Percentiles rank a stretch among this genome's conserved stretches.
Evolutionary conservation across 2,888 invertebrate genomes (phyloP).

Genomic region (Rhingia campestris): DNA sequence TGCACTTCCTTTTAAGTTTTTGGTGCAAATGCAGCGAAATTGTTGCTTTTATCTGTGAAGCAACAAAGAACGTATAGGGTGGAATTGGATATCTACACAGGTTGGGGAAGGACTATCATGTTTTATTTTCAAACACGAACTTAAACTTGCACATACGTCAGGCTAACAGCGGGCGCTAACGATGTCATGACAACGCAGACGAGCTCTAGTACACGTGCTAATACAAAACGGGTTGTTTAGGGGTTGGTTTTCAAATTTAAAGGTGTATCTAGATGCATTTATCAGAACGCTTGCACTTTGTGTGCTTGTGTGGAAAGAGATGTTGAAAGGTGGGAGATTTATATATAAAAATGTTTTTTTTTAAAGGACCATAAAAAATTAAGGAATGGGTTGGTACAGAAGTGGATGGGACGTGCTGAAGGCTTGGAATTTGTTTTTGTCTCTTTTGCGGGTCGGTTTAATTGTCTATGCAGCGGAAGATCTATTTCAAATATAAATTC

Average conservation of each 20-base stretch:
- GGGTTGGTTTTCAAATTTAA: slow-evolving; percentile 74
- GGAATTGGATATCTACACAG: slow-evolving; percentile 13
- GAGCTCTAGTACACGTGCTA: slow-evolving; percentile 68
- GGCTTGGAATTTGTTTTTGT: not conserved
- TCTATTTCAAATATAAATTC: slow-evolving; percentile 25
- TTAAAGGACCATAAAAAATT: not conserved
- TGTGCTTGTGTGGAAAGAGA: slow-evolving; percentile 23
- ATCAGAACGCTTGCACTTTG: slow-evolving; percentile 58
- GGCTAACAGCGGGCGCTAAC: slow-evolving; percentile 74
- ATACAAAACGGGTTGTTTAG: slow-evolving; percentile 68
- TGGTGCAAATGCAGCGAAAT: slow-evolving; percentile 70
- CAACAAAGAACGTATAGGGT: slow-evolving; percentile 36
- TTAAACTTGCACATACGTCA: slow-evolving; percentile 74
- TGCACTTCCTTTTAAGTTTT: slow-evolving; percentile 71
- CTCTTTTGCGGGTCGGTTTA: not conserved
- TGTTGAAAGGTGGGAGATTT: slow-evolving; percentile 64
- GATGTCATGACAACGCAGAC: slow-evolving; percentile 74
- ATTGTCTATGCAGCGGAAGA: not conserved
- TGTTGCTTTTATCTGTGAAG: slow-evolving; percentile 66
- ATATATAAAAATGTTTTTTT: slow-evolving; percentile 30
- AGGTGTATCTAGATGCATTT: slow-evolving; percentile 74
- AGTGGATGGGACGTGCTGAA: not conserved
- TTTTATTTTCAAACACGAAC: slow-evolving; percentile 72
- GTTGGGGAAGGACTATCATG: slow-evolving; percentile 50
- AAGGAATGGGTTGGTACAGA: not conserved